Conservation (phyloP, 2,797 vertebrate genomes). For the Eidolon dupreanum region DNA sequence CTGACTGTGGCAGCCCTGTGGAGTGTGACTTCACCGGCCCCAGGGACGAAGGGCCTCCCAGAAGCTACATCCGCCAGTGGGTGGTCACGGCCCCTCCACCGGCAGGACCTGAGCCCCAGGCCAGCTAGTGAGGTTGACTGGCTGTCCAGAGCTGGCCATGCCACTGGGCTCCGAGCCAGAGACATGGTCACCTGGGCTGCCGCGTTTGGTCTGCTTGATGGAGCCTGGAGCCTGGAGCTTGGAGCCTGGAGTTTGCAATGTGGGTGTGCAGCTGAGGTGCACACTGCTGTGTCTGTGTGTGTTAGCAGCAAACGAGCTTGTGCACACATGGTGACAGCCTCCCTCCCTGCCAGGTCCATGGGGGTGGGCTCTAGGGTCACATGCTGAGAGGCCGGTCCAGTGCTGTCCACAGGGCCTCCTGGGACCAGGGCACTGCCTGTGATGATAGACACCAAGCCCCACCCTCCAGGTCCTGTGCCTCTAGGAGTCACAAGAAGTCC, state of each 20-base stretch:
- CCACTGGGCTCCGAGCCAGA: not conserved
- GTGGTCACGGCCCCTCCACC: slow-evolving; percentile 68
- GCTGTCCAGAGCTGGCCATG: rapidly evolving
- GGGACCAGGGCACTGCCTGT: not conserved
- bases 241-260: not conserved
- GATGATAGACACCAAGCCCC: not conserved
- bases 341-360: rapidly evolving
- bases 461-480: too few relatives aligned
- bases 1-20: slow-evolving; percentile 88
- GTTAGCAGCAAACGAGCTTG: rapidly evolving
- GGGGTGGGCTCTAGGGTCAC: not conserved
- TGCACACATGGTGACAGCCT: not conserved
- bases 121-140: not conserved
- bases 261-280: not conserved
- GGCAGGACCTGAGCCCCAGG: not conserved
- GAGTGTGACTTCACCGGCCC: slow-evolving; percentile 79
- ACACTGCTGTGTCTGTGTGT: not conserved
- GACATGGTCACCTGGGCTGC: rapidly evolving
- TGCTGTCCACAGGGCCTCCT: not conserved
- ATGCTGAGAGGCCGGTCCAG: not conserved
- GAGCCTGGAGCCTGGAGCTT: not conserved
- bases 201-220: not conserved
- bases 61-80: slow-evolving; percentile 89
- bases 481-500: not conserved
- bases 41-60: slow-evolving; percentile 78